These are phyloP conservation scores for Ptychobarbus kaznakovi DNA, from an alignment of 2,797 vertebrate genomes.

Conservation along the genomic window DNA sequence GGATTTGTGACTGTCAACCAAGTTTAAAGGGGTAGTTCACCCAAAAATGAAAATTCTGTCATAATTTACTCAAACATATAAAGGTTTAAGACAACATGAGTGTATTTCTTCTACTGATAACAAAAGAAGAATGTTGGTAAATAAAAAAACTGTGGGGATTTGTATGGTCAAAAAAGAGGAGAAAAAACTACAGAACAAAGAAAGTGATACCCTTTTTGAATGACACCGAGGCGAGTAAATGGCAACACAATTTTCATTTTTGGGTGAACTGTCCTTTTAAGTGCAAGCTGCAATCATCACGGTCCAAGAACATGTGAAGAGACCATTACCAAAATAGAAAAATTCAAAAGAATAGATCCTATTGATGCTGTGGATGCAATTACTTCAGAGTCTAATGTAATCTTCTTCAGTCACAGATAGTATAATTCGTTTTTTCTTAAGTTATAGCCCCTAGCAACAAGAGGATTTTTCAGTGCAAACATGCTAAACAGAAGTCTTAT, in stretches of 20 bases:
- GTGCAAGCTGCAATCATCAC: neutral
- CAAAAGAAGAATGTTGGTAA: neutral
- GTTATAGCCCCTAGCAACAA: neutral
- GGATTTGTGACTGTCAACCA: neutral
- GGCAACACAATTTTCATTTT: neutral
- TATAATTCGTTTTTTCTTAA: neutral
- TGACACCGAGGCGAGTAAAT: neutral
- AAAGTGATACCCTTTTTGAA: neutral
- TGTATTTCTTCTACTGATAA: neutral
- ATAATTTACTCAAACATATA: neutral
- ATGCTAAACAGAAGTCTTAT: neutral
- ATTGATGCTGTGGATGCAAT: neutral
- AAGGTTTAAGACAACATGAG: no score
- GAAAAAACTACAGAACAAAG: neutral
- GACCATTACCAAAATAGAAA: neutral
- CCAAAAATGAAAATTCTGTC: neutral
- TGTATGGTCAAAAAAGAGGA: neutral
- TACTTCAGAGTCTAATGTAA: neutral
- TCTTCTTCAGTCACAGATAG: neutral
- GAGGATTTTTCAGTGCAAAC: neutral
- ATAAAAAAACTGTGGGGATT: neutral
- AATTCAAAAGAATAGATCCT: neutral
- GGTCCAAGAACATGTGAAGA: neutral
- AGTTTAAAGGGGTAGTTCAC: neutral
- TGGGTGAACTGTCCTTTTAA: neutral